Evolutionary conservation across 1,140 invertebrate genomes (phyloP).

Genomic region (Protaetia brevitarsis): DNA sequence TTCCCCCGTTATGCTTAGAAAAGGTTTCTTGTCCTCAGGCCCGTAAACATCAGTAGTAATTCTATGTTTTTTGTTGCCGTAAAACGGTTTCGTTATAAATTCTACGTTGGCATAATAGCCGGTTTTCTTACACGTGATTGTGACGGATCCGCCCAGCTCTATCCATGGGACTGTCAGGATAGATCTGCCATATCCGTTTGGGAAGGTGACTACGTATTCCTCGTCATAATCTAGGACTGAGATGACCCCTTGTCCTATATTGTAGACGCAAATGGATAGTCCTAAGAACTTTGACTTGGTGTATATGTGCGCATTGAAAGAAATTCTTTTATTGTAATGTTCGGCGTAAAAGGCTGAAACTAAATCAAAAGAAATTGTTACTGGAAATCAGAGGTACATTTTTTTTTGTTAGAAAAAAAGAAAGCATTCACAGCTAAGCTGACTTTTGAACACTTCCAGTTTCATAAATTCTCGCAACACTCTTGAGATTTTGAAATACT

Average conservation of each 20-base stretch:
- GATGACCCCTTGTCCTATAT: constrained; percentile 80
- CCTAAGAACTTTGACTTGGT: constrained; percentile 98
- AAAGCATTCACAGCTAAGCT: no score
- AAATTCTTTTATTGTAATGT: constrained; percentile 84
- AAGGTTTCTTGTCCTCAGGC: constrained; percentile 83
- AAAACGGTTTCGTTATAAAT: constrained; percentile 96
- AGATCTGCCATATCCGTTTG: constrained; percentile 94
- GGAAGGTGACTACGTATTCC: constrained; percentile 90
- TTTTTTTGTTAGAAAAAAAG: no score
- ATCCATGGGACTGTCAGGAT: constrained; percentile 96
- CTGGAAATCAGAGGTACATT: no score
- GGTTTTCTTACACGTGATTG: constrained; percentile 74
- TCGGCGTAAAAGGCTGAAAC: constrained; percentile 98
- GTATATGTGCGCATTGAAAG: constrained; percentile 92
- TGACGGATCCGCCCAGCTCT: constrained; percentile 76
- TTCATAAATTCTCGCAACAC: no score
- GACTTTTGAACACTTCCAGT: no score
- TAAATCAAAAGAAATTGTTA: constrained; percentile 48
- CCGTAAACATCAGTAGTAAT: constrained; percentile 80
- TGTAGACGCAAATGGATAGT: constrained; percentile 88
- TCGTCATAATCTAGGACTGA: constrained; percentile 80
- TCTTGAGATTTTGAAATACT: no score
- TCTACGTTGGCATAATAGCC: constrained; percentile 86
- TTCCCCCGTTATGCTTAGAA: constrained; percentile 84
- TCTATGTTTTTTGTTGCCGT: constrained; percentile 90